Percentiles rank a stretch among this genome's conserved stretches.
Conservation (phyloP, 2,113 vertebrate genomes). For the Rhinolophus sinicus region DNA sequence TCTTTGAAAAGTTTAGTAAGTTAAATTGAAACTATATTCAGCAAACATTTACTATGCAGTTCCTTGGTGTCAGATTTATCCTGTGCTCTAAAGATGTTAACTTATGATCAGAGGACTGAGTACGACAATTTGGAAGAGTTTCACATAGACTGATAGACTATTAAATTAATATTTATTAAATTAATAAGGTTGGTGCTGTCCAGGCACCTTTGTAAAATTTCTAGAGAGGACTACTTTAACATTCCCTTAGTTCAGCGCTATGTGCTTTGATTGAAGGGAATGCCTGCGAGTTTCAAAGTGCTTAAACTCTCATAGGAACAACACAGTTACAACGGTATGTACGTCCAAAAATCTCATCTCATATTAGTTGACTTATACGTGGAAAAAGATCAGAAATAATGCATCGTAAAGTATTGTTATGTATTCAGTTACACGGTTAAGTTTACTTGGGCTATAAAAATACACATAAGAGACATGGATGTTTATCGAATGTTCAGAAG, state of each 20-base stretch:
- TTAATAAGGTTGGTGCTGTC: constrained; percentile 1
- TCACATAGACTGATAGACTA: constrained; percentile 12
- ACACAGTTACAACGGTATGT: not conserved
- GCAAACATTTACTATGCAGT: not conserved
- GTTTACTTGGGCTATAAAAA: not conserved
- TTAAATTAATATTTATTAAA: constrained; percentile 37
- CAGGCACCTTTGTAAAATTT: constrained; percentile 23
- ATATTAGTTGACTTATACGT: not conserved
- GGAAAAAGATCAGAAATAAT: not conserved
- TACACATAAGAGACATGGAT: not conserved
- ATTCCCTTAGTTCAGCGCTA: not conserved
- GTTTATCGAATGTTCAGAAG: not conserved
- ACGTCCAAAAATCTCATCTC: not conserved
- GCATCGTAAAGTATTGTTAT: not conserved
- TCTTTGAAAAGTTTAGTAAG: constrained; percentile 8
- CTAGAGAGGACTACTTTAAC: not conserved
- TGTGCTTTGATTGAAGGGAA: not conserved
- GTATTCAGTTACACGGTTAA: not conserved
- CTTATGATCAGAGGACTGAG: constrained; percentile 1
- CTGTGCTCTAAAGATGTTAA: not conserved
- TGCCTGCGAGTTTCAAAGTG: not conserved
- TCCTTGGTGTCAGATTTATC: constrained; percentile 1
- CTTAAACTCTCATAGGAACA: not conserved
- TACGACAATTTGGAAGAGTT: constrained; percentile 20
- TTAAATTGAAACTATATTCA: not conserved